Base-by-base conservation (phyloP, 2,797 vertebrate species). In the Sebastes matsubarae region DNA sequence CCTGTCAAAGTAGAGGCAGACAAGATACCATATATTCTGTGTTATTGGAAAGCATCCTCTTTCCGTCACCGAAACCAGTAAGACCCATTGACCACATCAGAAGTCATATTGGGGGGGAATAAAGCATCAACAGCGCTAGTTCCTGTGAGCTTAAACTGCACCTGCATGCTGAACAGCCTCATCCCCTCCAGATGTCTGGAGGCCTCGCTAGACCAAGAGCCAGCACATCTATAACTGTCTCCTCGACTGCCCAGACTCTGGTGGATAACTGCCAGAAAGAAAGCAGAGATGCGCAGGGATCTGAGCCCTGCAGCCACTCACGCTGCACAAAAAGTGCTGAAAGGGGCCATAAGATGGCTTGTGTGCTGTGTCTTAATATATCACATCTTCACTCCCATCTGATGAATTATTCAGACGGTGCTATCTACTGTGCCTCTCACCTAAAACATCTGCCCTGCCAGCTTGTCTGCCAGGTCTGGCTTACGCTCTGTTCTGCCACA, bases 331-430 rank as follows among this genome's bases (percentile, higher is more conserved):
- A 82, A 94, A 90, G 84, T 82, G 81, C 91, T 83, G 91, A 90
- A 94, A 88, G 90, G 89, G 86, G 90, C 86, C 87, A 85, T 74
- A 87, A 79, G 89, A 91, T 83, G 91, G 85, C 76, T 86, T 82
- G 82, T 86, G 76, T 72, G 50, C 84, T 73, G 81, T 80, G 89
- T 94, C 90, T 93, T 94, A 94, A 95, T 94, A 94, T 91, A 95
- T 93, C 94, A 92, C 94, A 91, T 94, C 87, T 94, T 90, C 89
- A 91, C 87, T 92, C 87, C 88, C 65, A 81, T 84, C 86, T 87
- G 88, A 93, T 95, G 92, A 95, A 95, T 95, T 93, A 96, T 96
- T 95, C 93, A 96, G 57, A 71, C 30, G 4, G 30, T 70, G 89
- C 86, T 92, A 93, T 93, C 91, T 87, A 83, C 92, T 88, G 83